phyloP scores from a whole-genome alignment of 2,888 invertebrate species.

The Linhomoeus sp. region DNA sequence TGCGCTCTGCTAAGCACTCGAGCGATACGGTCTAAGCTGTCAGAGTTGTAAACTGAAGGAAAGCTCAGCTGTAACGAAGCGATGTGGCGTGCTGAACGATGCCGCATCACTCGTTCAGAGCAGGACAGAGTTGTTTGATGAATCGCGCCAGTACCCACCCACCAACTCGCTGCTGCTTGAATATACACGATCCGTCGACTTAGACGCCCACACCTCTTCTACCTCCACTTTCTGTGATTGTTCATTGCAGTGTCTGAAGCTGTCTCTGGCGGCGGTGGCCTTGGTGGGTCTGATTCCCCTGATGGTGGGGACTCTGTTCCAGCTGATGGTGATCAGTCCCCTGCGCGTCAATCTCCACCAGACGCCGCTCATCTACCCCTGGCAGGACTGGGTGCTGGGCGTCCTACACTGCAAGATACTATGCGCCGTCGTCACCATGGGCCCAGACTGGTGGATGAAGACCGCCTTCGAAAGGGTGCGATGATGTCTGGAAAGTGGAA shows the following conservation, averaged over 20 bases:
- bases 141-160: too few relatives aligned
- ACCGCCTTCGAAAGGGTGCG: constrained; percentile 60
- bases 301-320: constrained; percentile 70
- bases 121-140: too few relatives aligned
- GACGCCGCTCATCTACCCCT: constrained; percentile 45
- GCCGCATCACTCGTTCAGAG: too few relatives aligned
- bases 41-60: too few relatives aligned
- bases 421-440: constrained; percentile 89
- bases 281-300: constrained; percentile 74
- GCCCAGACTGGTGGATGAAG: constrained; percentile 78
- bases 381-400: constrained; percentile 87
- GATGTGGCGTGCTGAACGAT: too few relatives aligned
- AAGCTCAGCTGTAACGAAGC: too few relatives aligned
- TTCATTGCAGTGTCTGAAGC: neutral
- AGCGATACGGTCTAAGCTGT: too few relatives aligned
- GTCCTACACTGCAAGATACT: constrained; percentile 92
- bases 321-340: constrained; percentile 68
- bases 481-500: neutral
- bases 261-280: constrained; percentile 41
- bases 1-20: too few relatives aligned
- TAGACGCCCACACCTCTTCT: too few relatives aligned
- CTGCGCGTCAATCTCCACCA: constrained; percentile 62
- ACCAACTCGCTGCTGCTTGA: too few relatives aligned
- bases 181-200: too few relatives aligned
- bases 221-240: too few relatives aligned